Conservation (phyloP, 2,797 vertebrate genomes). For the Melopsittacus undulatus region DNA sequence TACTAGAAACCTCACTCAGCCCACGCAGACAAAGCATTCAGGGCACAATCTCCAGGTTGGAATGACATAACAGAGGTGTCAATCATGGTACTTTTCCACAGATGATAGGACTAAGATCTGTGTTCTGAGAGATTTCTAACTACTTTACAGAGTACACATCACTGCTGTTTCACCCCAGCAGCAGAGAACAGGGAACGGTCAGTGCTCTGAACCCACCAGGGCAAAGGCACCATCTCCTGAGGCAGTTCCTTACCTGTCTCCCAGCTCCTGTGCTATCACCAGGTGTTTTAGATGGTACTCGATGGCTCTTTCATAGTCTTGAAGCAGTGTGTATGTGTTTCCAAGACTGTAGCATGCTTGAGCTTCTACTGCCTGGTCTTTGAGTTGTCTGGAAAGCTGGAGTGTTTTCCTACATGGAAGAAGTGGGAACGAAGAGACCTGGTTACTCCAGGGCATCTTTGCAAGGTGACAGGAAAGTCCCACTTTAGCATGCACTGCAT, state of each 20-base stretch:
- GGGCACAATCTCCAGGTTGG: neutral
- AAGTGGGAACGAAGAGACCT: neutral
- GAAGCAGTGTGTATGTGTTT: conserved; percentile 93
- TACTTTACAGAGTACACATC: neutral
- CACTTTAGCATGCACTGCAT: rapidly evolving
- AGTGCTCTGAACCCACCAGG: neutral
- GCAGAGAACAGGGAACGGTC: neutral
- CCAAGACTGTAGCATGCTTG: conserved; percentile 98
- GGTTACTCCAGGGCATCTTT: neutral
- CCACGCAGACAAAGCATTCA: neutral
- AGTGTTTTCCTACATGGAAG: conserved; percentile 86
- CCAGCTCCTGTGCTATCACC: conserved; percentile 93
- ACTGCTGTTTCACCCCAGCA: neutral
- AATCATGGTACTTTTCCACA: rapidly evolving
- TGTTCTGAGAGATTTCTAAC: neutral
- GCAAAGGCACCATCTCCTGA: neutral
- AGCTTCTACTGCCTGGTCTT: conserved; percentile 95
- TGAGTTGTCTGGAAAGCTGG: conserved; percentile 92
- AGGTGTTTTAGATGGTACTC: conserved; percentile 96
- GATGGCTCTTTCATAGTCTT: conserved; percentile 89
- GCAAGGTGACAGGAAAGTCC: neutral
- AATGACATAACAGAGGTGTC: neutral
- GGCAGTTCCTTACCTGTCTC: conserved; percentile 82
- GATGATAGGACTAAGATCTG: neutral
- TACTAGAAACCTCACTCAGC: neutral